phyloP scores from a whole-genome alignment of 2,888 invertebrate genomes.

The Nomada goodeniana region DNA sequence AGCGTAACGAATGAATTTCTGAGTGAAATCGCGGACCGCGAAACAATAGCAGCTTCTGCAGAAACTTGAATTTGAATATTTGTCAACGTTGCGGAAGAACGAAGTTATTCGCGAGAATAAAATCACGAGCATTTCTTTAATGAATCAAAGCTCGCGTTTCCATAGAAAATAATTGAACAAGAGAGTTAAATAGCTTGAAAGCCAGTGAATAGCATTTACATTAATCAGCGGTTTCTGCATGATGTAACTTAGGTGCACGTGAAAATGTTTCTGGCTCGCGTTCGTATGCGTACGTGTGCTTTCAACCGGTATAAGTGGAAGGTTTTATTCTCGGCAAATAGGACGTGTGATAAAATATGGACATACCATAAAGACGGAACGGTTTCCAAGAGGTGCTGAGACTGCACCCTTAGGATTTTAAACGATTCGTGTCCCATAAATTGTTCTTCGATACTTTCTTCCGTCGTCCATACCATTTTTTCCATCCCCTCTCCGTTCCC shows the following conservation, averaged over 20 bases:
- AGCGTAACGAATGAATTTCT: not conserved
- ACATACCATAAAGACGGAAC: conserved; percentile 41
- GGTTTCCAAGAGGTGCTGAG: conserved; percentile 66
- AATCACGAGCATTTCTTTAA: not conserved
- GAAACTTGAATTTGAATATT: not conserved
- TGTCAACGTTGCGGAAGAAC: not conserved
- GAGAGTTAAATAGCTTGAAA: not conserved
- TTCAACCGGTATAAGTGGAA: conserved; percentile 7
- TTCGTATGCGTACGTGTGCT: not conserved
- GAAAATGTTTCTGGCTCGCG: not conserved
- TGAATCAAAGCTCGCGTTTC: not conserved
- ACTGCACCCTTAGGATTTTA: conserved; percentile 59
- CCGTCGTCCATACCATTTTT: conserved; percentile 18
- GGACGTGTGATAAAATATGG: conserved; percentile 35
- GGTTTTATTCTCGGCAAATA: conserved; percentile 23
- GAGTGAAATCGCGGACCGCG: too few species aligned
- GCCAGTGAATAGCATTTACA: not conserved
- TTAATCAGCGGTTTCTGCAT: not conserved
- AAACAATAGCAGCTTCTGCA: not conserved
- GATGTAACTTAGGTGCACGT: not conserved
- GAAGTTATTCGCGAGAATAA: not conserved
- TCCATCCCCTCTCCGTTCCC: not conserved
- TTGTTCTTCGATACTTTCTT: conserved; percentile 56
- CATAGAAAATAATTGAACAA: not conserved
- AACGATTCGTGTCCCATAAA: conserved; percentile 70